These are phyloP conservation scores for Lissocephala sabroskyi DNA, from an alignment of 2,888 invertebrate genomes.

Conservation along the genomic window DNA sequence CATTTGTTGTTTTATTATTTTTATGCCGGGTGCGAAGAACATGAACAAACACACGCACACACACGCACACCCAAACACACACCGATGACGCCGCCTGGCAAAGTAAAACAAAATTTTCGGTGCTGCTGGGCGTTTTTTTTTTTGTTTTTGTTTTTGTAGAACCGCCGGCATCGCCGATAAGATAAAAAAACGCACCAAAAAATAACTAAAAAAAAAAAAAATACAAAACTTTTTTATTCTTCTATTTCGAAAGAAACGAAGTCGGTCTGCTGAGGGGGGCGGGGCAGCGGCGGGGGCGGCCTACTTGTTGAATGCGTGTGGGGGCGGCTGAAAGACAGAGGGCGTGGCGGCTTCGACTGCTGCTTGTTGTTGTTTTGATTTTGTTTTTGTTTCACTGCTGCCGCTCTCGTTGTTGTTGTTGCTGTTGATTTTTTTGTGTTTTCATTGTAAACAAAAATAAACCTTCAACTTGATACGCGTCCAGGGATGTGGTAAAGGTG, in stretches of 20 bases:
- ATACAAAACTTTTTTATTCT: slow-evolving; percentile 10
- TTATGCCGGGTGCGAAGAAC: slow-evolving; percentile 32
- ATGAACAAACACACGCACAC: slow-evolving; percentile 22
- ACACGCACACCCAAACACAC: slow-evolving; percentile 1
- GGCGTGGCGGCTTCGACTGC: background rate
- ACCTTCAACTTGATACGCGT: slow-evolving; percentile 69
- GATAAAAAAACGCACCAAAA: slow-evolving; percentile 36
- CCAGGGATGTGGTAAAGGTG: slow-evolving; percentile 67
- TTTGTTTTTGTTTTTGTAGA: background rate
- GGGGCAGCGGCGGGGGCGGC: slow-evolving; percentile 38
- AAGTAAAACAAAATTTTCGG: slow-evolving; percentile 7
- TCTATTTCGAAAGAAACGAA: slow-evolving; percentile 57
- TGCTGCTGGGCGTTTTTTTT: slow-evolving; percentile 12
- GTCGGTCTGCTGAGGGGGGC: too few species aligned
- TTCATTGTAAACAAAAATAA: slow-evolving; percentile 68
- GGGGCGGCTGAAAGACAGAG: slow-evolving; percentile 21
- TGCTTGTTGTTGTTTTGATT: slow-evolving; percentile 16
- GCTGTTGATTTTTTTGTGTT: slow-evolving; percentile 43
- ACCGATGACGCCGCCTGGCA: too few species aligned
- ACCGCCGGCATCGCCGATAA: slow-evolving; percentile 33
- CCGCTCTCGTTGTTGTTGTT: slow-evolving; percentile 20
- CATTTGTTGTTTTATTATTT: too few species aligned
- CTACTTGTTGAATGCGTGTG: slow-evolving; percentile 52
- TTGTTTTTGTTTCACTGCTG: slow-evolving; percentile 15
- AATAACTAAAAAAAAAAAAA: slow-evolving; percentile 10